Percentiles rank a stretch among this genome's conserved stretches.
Evolutionary conservation across 37 sponge, comb jelly and placozoan genomes (phyloP).

Genomic region (Agelas oroides): DNA sequence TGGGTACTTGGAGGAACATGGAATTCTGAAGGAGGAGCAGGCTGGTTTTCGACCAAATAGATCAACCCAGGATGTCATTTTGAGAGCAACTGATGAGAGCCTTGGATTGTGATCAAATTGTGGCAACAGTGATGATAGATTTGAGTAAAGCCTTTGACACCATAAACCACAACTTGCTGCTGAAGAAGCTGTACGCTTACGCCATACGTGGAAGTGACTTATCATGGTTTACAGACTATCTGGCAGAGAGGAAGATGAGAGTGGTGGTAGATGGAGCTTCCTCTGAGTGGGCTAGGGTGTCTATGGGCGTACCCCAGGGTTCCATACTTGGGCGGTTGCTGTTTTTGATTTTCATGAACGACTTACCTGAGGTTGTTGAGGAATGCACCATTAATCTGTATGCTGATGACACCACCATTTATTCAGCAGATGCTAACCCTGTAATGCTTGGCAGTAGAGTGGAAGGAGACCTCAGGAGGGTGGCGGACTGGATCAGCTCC

Average conservation of each 20-base stretch:
- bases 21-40: constrained; percentile 23
- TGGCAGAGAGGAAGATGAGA: constrained; percentile 12
- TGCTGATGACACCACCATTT: constrained; percentile 41
- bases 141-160: constrained; percentile 51
- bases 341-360: constrained; percentile 34
- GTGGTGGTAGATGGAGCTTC: constrained; percentile 6
- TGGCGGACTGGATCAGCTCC: no score
- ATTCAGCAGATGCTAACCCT: constrained; percentile 11
- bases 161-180: constrained; percentile 33
- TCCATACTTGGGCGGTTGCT: constrained; percentile 30
- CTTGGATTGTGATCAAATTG: background rate
- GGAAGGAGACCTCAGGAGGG: no score
- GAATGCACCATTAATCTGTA: background rate
- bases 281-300: constrained; percentile 9
- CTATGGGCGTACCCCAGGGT: constrained; percentile 36
- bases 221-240: constrained; percentile 29
- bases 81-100: constrained; percentile 17
- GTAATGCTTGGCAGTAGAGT: background rate
- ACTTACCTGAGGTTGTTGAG: constrained; percentile 20
- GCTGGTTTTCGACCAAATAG: constrained; percentile 37
- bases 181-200: constrained; percentile 20
- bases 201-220: constrained; percentile 6
- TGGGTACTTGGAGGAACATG: constrained; percentile 19
- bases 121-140: constrained; percentile 38
- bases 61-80: constrained; percentile 43